These are phyloP conservation scores for Melanotaenia trifasciata DNA, from an alignment of 2,797 vertebrate genomes.

Conservation along the genomic window DNA sequence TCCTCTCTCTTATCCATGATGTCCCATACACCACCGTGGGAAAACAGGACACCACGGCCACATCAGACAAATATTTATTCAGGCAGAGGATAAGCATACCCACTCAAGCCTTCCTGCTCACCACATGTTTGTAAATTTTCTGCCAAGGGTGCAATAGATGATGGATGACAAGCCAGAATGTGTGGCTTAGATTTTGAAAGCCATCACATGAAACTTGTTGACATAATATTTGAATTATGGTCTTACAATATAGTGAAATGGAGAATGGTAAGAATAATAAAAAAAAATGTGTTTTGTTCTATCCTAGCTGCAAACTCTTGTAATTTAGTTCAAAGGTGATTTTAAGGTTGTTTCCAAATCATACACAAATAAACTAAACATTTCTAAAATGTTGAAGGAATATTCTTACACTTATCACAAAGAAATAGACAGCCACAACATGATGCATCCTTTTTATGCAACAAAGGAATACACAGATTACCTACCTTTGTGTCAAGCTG, in stretches of 20 bases:
- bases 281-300: not conserved
- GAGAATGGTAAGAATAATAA: not conserved
- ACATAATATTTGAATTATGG: slow-evolving; percentile 5
- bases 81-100: slow-evolving; percentile 73
- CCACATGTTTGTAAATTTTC: slow-evolving; percentile 63
- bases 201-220: slow-evolving; percentile 7
- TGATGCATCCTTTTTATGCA: slow-evolving; percentile 20
- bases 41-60: slow-evolving; percentile 75
- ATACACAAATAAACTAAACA: slow-evolving; percentile 8
- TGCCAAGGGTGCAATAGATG: slow-evolving; percentile 52
- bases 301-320: not conserved
- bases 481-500: slow-evolving; percentile 55
- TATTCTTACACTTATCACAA: slow-evolving; percentile 8
- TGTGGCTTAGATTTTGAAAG: slow-evolving; percentile 35
- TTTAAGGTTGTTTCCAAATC: slow-evolving; percentile 15
- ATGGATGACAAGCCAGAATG: slow-evolving; percentile 26
- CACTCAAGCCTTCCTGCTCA: slow-evolving; percentile 70
- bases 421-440: slow-evolving; percentile 8
- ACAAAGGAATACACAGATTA: slow-evolving; percentile 48
- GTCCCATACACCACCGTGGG: slow-evolving; percentile 88
- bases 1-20: slow-evolving; percentile 88
- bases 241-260: not conserved
- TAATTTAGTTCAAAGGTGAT: slow-evolving; percentile 10
- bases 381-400: not conserved
- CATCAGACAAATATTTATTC: slow-evolving; percentile 81